Conservation (phyloP, 1,140 invertebrate species). For the Mercenaria mercenaria region DNA sequence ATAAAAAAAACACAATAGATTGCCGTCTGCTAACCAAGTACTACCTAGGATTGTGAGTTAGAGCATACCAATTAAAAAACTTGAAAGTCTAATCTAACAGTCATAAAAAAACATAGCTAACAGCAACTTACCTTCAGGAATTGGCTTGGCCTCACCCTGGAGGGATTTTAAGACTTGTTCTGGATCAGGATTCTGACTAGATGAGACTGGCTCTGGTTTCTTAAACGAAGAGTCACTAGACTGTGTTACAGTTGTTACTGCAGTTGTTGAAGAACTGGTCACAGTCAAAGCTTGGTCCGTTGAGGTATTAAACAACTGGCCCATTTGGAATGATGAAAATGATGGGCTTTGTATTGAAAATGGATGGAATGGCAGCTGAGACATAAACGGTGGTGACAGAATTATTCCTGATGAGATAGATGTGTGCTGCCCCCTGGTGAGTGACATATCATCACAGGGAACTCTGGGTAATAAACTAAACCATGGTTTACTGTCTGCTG, state of each 20-base stretch:
- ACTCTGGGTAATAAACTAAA: constrained; percentile 89
- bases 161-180: constrained; percentile 74
- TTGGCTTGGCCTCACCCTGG: constrained; percentile 78
- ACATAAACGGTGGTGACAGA: constrained; percentile 85
- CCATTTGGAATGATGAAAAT: constrained; percentile 80
- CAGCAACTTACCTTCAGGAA: constrained; percentile 77
- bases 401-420: constrained; percentile 65
- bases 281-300: constrained; percentile 37
- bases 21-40: no score
- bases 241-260: constrained; percentile 64
- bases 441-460: constrained; percentile 88
- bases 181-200: constrained; percentile 67
- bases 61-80: no score
- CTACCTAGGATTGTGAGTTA: no score
- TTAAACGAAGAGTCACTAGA: constrained; percentile 74
- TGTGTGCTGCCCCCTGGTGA: constrained; percentile 76
- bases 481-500: constrained; percentile 87
- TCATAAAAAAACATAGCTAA: no score
- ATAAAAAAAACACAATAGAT: no score
- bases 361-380: constrained; percentile 88
- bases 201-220: constrained; percentile 74
- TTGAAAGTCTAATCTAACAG: no score
- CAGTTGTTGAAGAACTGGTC: constrained; percentile 21
- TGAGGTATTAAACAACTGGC: constrained; percentile 70
- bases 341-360: constrained; percentile 75